These are phyloP conservation scores for Odontomachus brunneus DNA, from an alignment of 1,140 invertebrate genomes.

Conservation along the genomic window DNA sequence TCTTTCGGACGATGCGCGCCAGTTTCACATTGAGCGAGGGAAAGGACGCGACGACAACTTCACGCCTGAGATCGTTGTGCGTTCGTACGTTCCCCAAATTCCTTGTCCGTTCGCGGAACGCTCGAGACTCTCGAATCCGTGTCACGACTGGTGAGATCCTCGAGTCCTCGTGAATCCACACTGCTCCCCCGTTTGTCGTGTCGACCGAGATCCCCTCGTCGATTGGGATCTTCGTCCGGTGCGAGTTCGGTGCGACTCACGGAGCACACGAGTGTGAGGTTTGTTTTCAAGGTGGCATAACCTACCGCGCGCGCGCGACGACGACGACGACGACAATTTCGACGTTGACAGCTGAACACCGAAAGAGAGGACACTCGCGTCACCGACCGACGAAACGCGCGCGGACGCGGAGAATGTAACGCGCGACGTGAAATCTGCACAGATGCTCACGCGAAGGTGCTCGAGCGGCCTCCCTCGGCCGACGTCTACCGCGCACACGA, in stretches of 20 bases:
- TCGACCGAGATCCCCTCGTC: not conserved
- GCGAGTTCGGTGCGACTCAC: not conserved
- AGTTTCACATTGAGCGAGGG: slow-evolving; percentile 8
- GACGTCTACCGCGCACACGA: slow-evolving; percentile 73
- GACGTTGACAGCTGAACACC: not conserved
- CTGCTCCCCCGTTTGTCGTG: too few species aligned
- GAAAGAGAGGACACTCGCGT: slow-evolving; percentile 46
- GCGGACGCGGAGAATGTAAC: not conserved
- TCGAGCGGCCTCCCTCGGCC: slow-evolving; percentile 70
- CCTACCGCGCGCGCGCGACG: not conserved
- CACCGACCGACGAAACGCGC: not conserved
- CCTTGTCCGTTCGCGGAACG: not conserved
- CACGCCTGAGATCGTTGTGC: not conserved
- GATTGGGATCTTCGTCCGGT: not conserved
- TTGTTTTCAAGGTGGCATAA: slow-evolving; percentile 1
- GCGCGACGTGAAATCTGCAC: slow-evolving; percentile 2
- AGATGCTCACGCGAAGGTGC: slow-evolving; percentile 47
- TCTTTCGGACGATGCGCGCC: not conserved
- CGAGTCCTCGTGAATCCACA: not conserved
- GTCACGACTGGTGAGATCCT: not conserved
- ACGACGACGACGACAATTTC: not conserved
- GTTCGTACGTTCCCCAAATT: not conserved
- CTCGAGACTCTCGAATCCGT: not conserved
- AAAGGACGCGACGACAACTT: not conserved
- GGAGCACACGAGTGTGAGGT: not conserved